These are phyloP conservation scores for Sminthopsis crassicaudata DNA, from an alignment of 2,113 vertebrate genomes.

Conservation along the genomic window DNA sequence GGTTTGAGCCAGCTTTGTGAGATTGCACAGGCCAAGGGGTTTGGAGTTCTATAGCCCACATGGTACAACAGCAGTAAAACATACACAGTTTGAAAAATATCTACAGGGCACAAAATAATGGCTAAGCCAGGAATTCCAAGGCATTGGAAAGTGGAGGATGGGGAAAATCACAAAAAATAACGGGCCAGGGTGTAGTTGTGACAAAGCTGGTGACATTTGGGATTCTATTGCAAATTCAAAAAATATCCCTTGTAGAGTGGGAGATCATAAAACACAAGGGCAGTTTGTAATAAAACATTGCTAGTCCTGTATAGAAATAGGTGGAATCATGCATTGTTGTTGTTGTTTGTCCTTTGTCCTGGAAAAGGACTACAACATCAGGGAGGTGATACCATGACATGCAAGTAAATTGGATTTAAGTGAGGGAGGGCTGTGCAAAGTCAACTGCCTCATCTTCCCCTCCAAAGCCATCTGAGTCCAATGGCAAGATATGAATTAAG, in stretches of 20 bases:
- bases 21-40: not conserved
- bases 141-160: not conserved
- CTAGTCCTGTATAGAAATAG: not conserved
- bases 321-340: not conserved
- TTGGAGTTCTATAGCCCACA: not conserved
- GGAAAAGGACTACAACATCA: too few relatives aligned
- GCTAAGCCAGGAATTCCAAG: not conserved
- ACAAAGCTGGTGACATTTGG: not conserved
- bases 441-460: too few relatives aligned
- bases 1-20: not conserved
- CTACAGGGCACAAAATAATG: constrained; percentile 2
- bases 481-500: too few relatives aligned
- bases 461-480: too few relatives aligned
- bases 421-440: too few relatives aligned
- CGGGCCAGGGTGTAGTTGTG: not conserved
- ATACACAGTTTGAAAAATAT: not conserved
- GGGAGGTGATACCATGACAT: too few relatives aligned
- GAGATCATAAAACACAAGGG: not conserved
- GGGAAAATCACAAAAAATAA: not conserved
- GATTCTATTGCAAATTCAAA: not conserved
- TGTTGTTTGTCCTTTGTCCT: too few relatives aligned
- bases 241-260: not conserved
- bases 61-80: not conserved
- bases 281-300: not conserved
- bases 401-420: too few relatives aligned